Evolutionary conservation across 2,888 invertebrate genomes (phyloP), one percentile per base, ranked within the genome.

Genomic region (Thalpophila matura): DNA sequence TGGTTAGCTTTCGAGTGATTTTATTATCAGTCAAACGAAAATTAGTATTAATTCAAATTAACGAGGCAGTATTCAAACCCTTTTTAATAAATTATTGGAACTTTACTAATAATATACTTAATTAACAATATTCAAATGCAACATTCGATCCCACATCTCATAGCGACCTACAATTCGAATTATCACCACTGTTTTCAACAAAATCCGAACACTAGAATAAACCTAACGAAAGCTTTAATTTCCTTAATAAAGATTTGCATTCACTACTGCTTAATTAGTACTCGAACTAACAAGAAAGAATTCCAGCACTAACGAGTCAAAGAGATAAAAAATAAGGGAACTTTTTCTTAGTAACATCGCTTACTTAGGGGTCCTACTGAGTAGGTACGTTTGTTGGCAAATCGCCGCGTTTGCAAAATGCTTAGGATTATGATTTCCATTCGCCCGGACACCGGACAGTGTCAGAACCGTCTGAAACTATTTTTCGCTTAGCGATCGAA

Each of bases 231-330:
- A 33, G 47, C 20, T 45, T 73, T 66, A 69, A 61, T 70, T 77
- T 54, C 20, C 33, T 63, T 61, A 63, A 74, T 77, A 61, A 77
- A 77, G 63, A 74, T 69, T 63, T 69, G 61, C 74, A 66, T 77
- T 66, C 58, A 59, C 70, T 66, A 50, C 59, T 64, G 37, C 63
- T 62, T 74, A 76, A 76, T 73, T 74, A 77, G 55, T 63, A 45
- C 57, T 54, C 29, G 47, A 70, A 77, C 59, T 67, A 71, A 71
- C 42, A 59, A 51, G 59, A 58, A 62, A 63, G 35, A 67, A 66
- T 77, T 47, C 31, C 18, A 18, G 38, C 54, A 35, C 60, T 76
- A 73, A 60, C 61, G 66, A 77, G 56, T 65, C 33, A 58, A 56
- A 56, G 38, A 40, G 22, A 53, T 26, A 50, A 67, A 75, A 62